Evolutionary conservation across 2,888 invertebrate genomes (phyloP).

Genomic region (Arctia plantaginis): DNA sequence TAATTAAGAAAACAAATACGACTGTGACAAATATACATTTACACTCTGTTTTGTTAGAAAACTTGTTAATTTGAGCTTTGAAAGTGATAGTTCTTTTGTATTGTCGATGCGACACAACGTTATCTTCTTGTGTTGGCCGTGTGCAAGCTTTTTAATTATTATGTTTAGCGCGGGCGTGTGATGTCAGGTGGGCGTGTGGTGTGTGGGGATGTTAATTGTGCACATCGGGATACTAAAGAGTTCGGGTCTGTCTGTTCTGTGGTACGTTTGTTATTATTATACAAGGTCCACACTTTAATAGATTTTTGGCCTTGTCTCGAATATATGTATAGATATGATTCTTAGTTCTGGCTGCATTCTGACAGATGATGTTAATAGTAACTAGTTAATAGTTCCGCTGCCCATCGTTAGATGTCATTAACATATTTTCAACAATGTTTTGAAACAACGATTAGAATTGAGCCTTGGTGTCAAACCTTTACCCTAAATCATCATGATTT

Average conservation of each 20-base stretch:
- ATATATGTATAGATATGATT: too few species aligned
- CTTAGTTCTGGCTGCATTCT: too few species aligned
- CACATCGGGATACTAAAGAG: slow-evolving; percentile 10
- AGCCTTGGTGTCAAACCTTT: too few species aligned
- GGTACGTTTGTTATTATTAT: too few species aligned
- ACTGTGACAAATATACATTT: slow-evolving; percentile 12
- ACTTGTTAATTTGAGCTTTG: slow-evolving; percentile 47
- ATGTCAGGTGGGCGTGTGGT: slow-evolving; percentile 13
- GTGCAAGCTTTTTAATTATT: slow-evolving; percentile 27
- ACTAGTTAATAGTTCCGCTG: too few species aligned
- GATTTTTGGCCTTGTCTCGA: too few species aligned
- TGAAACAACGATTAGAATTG: too few species aligned
- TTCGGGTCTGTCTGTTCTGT: not conserved
- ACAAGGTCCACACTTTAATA: too few species aligned
- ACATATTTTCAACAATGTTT: too few species aligned
- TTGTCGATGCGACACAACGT: not conserved
- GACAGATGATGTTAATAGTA: too few species aligned
- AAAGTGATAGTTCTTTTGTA: slow-evolving; percentile 36
- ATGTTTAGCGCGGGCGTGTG: slow-evolving; percentile 34
- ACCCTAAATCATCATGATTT: too few species aligned
- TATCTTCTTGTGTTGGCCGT: not conserved
- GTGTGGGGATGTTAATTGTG: slow-evolving; percentile 15
- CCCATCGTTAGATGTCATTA: too few species aligned
- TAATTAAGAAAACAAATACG: slow-evolving; percentile 44
- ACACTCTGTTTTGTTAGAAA: slow-evolving; percentile 26